These are phyloP conservation scores for Drosophila neocordata DNA, from an alignment of 1,140 invertebrate species.

Conservation along the genomic window DNA sequence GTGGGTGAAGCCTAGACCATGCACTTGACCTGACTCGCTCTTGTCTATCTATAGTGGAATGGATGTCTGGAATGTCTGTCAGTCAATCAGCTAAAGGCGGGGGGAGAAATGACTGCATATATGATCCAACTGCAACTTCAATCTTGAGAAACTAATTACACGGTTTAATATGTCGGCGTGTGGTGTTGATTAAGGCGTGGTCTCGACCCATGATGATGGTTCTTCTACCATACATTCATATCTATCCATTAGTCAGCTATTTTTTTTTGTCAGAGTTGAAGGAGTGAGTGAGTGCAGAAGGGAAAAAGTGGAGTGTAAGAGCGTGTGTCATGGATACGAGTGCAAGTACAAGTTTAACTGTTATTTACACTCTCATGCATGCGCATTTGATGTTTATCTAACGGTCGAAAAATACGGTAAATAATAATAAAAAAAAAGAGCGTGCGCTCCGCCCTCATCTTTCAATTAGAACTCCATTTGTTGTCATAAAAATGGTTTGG, in stretches of 20 bases:
- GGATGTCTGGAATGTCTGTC: slow-evolving; percentile 12
- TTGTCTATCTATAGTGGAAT: background rate
- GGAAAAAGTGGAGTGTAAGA: background rate
- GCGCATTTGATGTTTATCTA: slow-evolving; percentile 21
- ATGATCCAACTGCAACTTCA: slow-evolving; percentile 6
- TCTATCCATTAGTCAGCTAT: slow-evolving; percentile 19
- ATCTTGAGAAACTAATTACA: slow-evolving; percentile 19
- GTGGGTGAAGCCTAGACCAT: slow-evolving; percentile 19
- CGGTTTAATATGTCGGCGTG: slow-evolving; percentile 18
- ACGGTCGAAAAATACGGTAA: slow-evolving; percentile 14
- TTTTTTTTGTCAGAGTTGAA: background rate
- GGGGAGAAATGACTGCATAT: too few relatives aligned
- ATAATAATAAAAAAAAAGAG: slow-evolving; percentile 8
- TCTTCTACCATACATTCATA: background rate
- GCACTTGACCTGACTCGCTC: slow-evolving; percentile 8
- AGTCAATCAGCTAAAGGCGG: background rate
- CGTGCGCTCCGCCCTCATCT: slow-evolving; percentile 13
- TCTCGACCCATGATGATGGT: background rate
- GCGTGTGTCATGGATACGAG: slow-evolving; percentile 16
- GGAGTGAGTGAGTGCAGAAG: background rate
- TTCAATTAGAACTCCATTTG: slow-evolving; percentile 22
- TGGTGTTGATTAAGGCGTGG: slow-evolving; percentile 17
- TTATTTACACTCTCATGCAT: slow-evolving; percentile 17
- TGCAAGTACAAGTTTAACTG: slow-evolving; percentile 3
- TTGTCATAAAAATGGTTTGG: background rate